Base-by-base conservation (phyloP, 1,140 invertebrate species). In the Euwallacea fornicatus region DNA sequence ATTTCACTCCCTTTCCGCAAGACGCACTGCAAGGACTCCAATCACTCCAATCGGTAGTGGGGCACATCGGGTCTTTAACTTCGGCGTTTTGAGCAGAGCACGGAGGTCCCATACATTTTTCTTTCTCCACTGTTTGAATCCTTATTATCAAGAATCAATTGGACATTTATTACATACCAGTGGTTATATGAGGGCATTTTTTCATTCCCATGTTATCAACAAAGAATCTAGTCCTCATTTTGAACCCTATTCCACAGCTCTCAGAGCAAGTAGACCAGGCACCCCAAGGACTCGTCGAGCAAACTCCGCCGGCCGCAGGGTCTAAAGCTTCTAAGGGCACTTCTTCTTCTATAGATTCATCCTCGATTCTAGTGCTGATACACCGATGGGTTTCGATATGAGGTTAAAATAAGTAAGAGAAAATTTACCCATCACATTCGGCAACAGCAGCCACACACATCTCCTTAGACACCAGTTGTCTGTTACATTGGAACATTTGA, bases 391-490 rank as follows among this genome's bases (percentile, higher is more conserved):
- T 11, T 6, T 46, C 9, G 13, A 47, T 47, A 21, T 47, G 10
- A 16, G 7, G 10, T n/a, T 63, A 55, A 47, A 44, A 4, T 46
- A 41, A 6, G 15, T 11, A 54, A 21, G 2, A 47, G n/a, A 55
- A 43, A 44, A 59, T 66, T 61, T 59, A 73, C 74, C 65, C 73
- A 59, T 86, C 83, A 80, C 93, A 94, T 78, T 91, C 89, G 0
- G 90, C 81, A 9, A 88, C 79, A 42, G 83, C 81, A 8, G 91
- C 90, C 42, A 93, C 90, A 78, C 92, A 95, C 92, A 95, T 94
- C 84, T 95, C 93, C 81, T 93, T 94, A 61, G 90, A 89, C 42
- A 93, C 85, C 55, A 95, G 83, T 80, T 96, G 93, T 44, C 92
- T 85, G 74, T 90, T 89, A 81, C 95, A 97, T 65, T 88, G 81